Evolutionary conservation across 2,113 vertebrate species (phyloP).

Genomic region (Myxocyprinus asiaticus): DNA sequence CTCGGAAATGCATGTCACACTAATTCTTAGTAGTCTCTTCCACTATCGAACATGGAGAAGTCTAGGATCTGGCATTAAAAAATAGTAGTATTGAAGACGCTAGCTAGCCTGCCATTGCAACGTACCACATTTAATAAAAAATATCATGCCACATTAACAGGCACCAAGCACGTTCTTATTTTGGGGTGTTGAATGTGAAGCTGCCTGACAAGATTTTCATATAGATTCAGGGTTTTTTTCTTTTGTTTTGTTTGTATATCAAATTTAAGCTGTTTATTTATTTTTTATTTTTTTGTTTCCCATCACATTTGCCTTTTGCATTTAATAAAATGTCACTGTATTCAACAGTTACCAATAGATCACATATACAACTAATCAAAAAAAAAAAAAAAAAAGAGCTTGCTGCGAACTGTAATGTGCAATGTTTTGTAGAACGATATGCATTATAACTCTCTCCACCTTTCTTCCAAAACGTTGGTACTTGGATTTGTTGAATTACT

Average conservation of each 20-base stretch:
- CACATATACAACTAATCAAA: slow-evolving; percentile 65
- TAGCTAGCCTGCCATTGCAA: background rate
- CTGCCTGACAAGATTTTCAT: background rate
- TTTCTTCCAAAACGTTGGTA: slow-evolving; percentile 60
- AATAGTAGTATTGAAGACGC: background rate
- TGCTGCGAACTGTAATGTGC: slow-evolving; percentile 69
- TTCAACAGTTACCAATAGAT: slow-evolving; percentile 52
- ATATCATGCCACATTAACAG: too few species aligned
- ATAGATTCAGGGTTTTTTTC: slow-evolving; percentile 22
- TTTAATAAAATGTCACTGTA: slow-evolving; percentile 61
- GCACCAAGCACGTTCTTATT: slow-evolving; percentile 8
- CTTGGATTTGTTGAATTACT: slow-evolving; percentile 41
- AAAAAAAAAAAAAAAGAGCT: slow-evolving; percentile 33
- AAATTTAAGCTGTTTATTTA: slow-evolving; percentile 43
- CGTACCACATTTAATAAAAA: background rate
- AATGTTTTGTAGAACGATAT: slow-evolving; percentile 71
- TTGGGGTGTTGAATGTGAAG: slow-evolving; percentile 31
- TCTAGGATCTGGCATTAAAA: background rate
- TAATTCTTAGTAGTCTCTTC: slow-evolving; percentile 42
- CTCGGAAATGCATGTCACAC: slow-evolving; percentile 49
- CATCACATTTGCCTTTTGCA: slow-evolving; percentile 74
- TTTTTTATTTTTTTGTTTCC: slow-evolving; percentile 53
- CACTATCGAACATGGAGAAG: background rate
- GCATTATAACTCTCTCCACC: slow-evolving; percentile 58
- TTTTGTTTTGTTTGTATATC: slow-evolving; percentile 35